phyloP scores from a whole-genome alignment of 2,888 invertebrate genomes.

The Eristalis pertinax region DNA sequence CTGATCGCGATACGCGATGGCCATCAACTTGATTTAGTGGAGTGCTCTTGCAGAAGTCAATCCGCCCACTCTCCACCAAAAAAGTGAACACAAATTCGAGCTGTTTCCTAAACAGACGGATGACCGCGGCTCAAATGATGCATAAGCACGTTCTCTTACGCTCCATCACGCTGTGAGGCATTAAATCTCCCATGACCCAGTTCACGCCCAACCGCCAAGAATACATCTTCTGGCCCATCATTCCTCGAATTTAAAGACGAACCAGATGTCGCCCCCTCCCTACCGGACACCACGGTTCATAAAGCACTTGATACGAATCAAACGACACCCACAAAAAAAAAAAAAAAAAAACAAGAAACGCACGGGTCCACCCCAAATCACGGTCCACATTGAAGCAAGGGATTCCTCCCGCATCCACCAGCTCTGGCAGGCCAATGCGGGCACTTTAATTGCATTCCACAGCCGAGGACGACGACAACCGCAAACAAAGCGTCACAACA shows the following conservation, averaged over 20 bases:
- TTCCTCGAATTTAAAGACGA: background rate
- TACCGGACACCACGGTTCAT: background rate
- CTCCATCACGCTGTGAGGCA: too few species aligned
- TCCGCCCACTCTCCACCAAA: too few species aligned
- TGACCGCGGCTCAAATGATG: too few species aligned
- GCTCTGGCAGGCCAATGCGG: background rate
- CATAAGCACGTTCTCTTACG: too few species aligned
- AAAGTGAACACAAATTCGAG: too few species aligned
- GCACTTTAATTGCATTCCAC: background rate
- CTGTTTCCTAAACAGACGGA: too few species aligned
- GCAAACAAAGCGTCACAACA: background rate
- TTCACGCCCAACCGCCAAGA: background rate
- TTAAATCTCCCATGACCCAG: too few species aligned
- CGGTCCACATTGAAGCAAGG: background rate
- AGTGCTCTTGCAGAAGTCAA: too few species aligned
- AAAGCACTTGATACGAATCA: background rate
- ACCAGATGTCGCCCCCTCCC: background rate
- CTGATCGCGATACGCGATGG: too few species aligned
- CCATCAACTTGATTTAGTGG: too few species aligned
- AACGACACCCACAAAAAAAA: background rate
- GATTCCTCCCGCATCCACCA: background rate
- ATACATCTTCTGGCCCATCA: too few species aligned
- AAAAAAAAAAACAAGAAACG: too few species aligned
- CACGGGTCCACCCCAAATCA: background rate
- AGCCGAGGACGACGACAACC: background rate